Base-by-base conservation (phyloP, 2,888 invertebrate species). In the Sphecodes monilicornis region DNA sequence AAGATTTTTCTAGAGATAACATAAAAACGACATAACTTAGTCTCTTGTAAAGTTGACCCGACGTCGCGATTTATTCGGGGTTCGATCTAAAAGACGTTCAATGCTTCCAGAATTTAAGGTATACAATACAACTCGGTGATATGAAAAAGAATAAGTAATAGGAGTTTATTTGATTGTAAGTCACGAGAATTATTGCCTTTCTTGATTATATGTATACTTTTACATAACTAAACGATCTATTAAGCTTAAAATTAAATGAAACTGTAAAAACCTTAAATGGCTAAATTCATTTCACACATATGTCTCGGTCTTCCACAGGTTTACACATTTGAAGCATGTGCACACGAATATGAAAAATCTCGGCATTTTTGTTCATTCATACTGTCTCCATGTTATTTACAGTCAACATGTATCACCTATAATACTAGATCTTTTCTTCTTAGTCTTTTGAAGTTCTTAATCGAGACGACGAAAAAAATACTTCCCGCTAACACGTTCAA, bases 91-190 rank as follows among this genome's bases (percentile, higher is more conserved):
- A 80, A 78, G 60, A 41, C 78, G 46, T 76, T 76, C 72, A 77
- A 39, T 82, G 82, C 88, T 83, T 83, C 75, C 80, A 78, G 39
- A 80, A 80, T 84, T 54, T 82, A 73, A 88, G 81, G 78, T 82
- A 83, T 77, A 81, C 71, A 86, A 88, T 73, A 78, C 74, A 76
- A 88, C 79, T 82, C 87, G 86, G 88, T 85, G 89, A 88, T 89
- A 89, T 80, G 80, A 88, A 85, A 78, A 77, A 69, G 60, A 79
- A 68, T 80, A 83, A 86, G 80, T 77, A 83, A 80, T 84, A 86
- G 85, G 78, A 82, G 82, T 85, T 90, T 78, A 88, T 78, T 86
- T 81, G 76, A 76, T 79, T 81, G 72, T 84, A 80, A 81, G 50
- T 80, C 71, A 87, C 76, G 54, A 86, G 16, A 68, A 81, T 70